Evolutionary conservation across 2,797 vertebrate genomes (phyloP).

Genomic region (Geotria australis): DNA sequence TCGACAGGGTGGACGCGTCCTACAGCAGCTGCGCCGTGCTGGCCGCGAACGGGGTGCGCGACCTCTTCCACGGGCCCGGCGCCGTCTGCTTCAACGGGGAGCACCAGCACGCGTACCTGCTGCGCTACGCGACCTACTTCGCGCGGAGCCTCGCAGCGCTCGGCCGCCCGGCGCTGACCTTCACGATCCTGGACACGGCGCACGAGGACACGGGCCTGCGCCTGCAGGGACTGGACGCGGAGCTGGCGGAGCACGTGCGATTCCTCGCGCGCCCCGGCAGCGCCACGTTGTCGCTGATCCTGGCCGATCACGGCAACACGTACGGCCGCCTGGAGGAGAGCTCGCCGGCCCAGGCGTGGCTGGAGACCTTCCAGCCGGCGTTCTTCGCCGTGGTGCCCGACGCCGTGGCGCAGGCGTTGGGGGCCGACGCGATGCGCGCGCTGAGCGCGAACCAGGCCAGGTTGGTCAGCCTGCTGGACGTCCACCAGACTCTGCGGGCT

Average conservation of each 20-base stretch:
- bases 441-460: slow-evolving; percentile 3
- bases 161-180: slow-evolving; percentile 3
- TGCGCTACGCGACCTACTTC: slow-evolving; percentile 3
- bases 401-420: slow-evolving; percentile 1
- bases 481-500: slow-evolving; percentile 3
- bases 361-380: slow-evolving; percentile 4
- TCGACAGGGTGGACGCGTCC: slow-evolving; percentile 4
- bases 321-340: slow-evolving; percentile 3
- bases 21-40: slow-evolving; percentile 5
- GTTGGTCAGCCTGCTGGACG: slow-evolving; percentile 4
- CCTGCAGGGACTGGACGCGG: slow-evolving; percentile 3
- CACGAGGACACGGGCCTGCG: slow-evolving; percentile 5
- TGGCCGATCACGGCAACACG: slow-evolving; percentile 5
- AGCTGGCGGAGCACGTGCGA: slow-evolving; percentile 2
- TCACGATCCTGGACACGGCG: slow-evolving; percentile 4
- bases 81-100: slow-evolving; percentile 6
- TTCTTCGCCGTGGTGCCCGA: slow-evolving; percentile 5
- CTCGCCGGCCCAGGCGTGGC: slow-evolving; percentile 2
- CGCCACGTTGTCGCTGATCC: slow-evolving; percentile 4
- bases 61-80: slow-evolving; percentile 4
- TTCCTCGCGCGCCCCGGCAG: slow-evolving; percentile 3
- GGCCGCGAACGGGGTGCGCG: slow-evolving; percentile 2
- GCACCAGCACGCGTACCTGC: slow-evolving; percentile 4
- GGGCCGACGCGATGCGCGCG: slow-evolving; percentile 1
- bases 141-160: slow-evolving; percentile 2